Base-by-base conservation (phyloP, 2,797 vertebrate species). In the Xiphorhynchus erythropygius region DNA sequence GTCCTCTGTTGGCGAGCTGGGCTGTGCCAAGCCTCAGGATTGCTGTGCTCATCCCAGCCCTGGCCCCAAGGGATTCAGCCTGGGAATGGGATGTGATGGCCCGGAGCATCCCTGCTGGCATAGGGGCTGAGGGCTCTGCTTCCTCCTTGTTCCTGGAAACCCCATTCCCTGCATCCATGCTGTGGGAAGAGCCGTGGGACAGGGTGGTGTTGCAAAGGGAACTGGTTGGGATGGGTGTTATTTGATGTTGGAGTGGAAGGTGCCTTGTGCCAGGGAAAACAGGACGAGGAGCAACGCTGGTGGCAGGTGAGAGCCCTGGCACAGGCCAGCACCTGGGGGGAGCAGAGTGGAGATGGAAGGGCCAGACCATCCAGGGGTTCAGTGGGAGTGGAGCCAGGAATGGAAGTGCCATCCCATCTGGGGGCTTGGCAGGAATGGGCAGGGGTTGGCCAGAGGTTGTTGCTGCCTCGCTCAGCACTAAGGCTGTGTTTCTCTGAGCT, bases 141-240 rank as follows among this genome's bases (percentile, higher is more conserved):
- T 47, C 65, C 62, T 41, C 1, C 0, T 32, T 1, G 0, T 55
- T 83, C 60, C 77, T 84, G 64, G 49, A 71, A 91, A 41, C 27
- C 25, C 39, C 0, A 1, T 12, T 4, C 32, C 63, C 46, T 41
- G 55, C 0, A 0, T 63, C n/a, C 35, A 24, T 0, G 1, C 55
- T 37, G 68, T 2, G 1, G 77, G 63, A 24, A 33, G 41, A 50
- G 41, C 68, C 0, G 0, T 8, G 64, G 73, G 68, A 35, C 0
- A 3, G 74, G 74, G 18, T 0, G 10, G 35, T 18, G 37, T 13
- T 33, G 25, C 2, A 5, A 23, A 46, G 30, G 57, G 42, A 89
- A 52, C 71, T 2, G 23, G 11, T 41, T 63, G 41, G 85, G 79
- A 5, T 47, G 57, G 84, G 42, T 46, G 67, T 35, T 23, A 1